Base-by-base conservation (phyloP, 2,113 vertebrate species). In the Pollachius pollachius region DNA sequence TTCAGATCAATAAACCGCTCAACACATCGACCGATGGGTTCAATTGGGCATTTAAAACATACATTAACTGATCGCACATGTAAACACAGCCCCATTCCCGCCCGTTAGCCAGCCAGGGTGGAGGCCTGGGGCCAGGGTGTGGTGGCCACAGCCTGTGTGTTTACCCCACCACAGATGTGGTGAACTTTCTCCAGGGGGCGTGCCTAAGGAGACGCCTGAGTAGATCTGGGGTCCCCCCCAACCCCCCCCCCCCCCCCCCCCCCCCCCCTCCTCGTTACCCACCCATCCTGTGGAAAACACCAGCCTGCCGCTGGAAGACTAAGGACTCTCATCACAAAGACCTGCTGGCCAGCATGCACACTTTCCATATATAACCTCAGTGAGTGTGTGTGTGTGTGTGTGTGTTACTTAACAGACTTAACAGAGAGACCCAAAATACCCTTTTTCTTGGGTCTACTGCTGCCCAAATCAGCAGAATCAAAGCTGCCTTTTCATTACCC, bases 331-430 rank as follows among this genome's bases (percentile, higher is more conserved):
- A 83, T 84, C 86, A 82, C 85, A 85, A 84, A 82, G 81, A 73
- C 77, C 73, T 56, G 34, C 70, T 73, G 77, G 69, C 65, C 71
- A 70, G 0, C 71, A 79, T 79, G 58, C 72, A 81, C 62, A 65
- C 23, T 79, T 82, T 87, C 82, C 81, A 87, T 78, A 82, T 86
- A 78, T 86, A 87, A 82, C 81, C 72, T 61, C 57, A 56, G 74
- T 59, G 72, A 70, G 12, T 79, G 41, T 63, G 48, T 17, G 56
- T 65, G 67, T 67, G 61, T 71, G 69, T 57, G 52, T 59, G 59
- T 76, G 70, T 80, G 64, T 25, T 4, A 18, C 18, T 11, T 16
- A 1, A 34, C 21, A 34, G 25, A 8, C 15, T 63, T 63, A 17
- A 11, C 60, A 25, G 21, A 34, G 30, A 5, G 7, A 27, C 61